Percentiles rank a stretch among this genome's conserved stretches.
These are phyloP conservation scores for Nephotettix cincticeps DNA, from an alignment of 1,140 invertebrate genomes.

Conservation along the genomic window DNA sequence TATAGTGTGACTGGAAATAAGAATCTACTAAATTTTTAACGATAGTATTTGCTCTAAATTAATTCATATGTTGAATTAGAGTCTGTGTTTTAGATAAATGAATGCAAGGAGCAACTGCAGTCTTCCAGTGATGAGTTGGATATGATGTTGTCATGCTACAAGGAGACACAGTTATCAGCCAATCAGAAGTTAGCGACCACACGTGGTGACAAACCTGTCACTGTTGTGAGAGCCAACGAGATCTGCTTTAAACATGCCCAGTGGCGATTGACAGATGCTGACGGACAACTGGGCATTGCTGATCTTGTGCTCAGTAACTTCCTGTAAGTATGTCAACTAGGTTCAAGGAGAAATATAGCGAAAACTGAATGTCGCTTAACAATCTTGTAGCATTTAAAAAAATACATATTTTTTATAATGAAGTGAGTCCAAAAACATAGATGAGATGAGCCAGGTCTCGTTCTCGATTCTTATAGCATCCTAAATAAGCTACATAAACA, in stretches of 20 bases:
- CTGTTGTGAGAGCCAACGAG: slow-evolving; percentile 87
- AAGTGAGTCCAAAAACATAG: no score
- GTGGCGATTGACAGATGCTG: slow-evolving; percentile 95
- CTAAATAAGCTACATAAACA: no score
- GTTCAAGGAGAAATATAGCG: no score
- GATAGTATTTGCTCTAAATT: no score
- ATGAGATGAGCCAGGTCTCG: no score
- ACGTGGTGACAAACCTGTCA: slow-evolving; percentile 63
- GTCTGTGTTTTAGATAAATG: slow-evolving; percentile 65
- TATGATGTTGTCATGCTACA: slow-evolving; percentile 79
- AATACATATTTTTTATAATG: no score
- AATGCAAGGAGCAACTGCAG: slow-evolving; percentile 87
- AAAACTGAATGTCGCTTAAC: no score
- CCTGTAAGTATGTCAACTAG: slow-evolving; percentile 65
- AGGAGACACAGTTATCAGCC: slow-evolving; percentile 73
- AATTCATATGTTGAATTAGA: no score
- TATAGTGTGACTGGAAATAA: no score
- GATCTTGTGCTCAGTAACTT: slow-evolving; percentile 96
- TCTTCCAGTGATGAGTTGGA: slow-evolving; percentile 89
- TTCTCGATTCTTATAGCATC: no score
- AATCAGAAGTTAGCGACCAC: slow-evolving; percentile 56
- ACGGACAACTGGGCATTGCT: slow-evolving; percentile 95
- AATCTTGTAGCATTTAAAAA: no score
- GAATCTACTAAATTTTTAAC: no score
- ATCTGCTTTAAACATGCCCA: slow-evolving; percentile 99